Base-by-base conservation (phyloP, 2,113 vertebrate species). In the Alexandromys fortis region DNA sequence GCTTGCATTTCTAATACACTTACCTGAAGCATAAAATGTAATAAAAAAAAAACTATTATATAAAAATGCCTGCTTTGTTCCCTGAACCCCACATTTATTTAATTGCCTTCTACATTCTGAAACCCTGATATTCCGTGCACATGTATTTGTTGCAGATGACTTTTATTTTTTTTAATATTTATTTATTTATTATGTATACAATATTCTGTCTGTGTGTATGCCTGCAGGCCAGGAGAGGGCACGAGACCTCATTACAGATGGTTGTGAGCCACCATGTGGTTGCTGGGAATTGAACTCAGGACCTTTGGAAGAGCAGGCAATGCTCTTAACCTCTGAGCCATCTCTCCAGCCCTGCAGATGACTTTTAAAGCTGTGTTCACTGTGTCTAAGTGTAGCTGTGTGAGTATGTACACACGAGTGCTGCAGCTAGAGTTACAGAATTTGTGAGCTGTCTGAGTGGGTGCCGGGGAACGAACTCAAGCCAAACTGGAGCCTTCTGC, bases 71-170 rank as follows among this genome's bases (percentile, higher is more conserved):
- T 72, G 67, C 16, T 89, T 77, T 35, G 16, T 19, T 14, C 73
- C 5, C 38, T 85, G 63, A 45, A 10, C 2, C 10, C 55, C 38
- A 7, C 8, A 0, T 33, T 79, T 22, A 49, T 72, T 61, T 75
- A 2, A 52, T 4, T 3, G 17, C 21, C 83, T 87, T 86, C 78
- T 47, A 24, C 10, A 30, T n/a, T 73, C 82, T 16, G 30, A 73
- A 22, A 12, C 10, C 47, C 0, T 1, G 21, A 52, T 3, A 21
- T 14, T 10, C 30, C 16, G 7, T 28, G 24, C 3, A 10, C 5
- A 33, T 55, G 47, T 0, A 26, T 42, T 14, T 73, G 11, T 24
- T 77, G 12, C 63, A 68, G n/a, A 24, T 13, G 42, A 45, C 38
- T 65, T 65, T 17, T 89, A 49, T n/a, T n/a, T n/a, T n/a, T n/a